phyloP scores from a whole-genome alignment of 37 sponge, comb jelly and placozoan species.

The Ephydatia muelleri region DNA sequence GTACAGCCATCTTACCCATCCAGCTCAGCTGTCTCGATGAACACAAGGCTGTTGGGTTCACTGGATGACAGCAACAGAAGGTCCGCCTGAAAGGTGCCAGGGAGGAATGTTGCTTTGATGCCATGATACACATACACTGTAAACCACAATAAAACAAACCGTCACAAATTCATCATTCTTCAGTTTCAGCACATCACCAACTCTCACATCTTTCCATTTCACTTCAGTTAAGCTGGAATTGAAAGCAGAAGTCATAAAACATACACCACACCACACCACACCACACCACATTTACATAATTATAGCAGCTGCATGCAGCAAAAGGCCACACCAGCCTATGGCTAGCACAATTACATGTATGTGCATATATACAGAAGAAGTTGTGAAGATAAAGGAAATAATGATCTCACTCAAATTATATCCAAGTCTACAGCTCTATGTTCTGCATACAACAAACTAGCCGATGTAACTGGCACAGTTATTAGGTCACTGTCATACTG shows the following conservation, averaged over 20 bases:
- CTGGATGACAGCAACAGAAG: conserved; percentile 84
- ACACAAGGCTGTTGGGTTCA: conserved; percentile 89
- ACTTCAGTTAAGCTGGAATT: conserved; percentile 11
- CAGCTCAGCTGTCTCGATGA: conserved; percentile 97
- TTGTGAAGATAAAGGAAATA: no score
- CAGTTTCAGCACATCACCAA: conserved; percentile 80
- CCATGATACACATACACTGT: background rate
- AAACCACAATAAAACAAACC: conserved; percentile 49
- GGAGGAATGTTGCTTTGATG: background rate
- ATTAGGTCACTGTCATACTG: no score
- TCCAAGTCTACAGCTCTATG: no score
- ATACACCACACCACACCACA: background rate
- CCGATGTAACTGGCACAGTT: no score
- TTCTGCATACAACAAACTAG: no score
- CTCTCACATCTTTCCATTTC: conserved; percentile 78
- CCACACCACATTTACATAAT: background rate
- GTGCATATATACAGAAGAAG: no score
- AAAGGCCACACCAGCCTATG: no score
- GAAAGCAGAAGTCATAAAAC: background rate
- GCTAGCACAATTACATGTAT: no score
- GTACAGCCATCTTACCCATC: conserved; percentile 80
- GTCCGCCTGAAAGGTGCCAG: conserved; percentile 65
- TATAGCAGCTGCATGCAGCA: background rate
- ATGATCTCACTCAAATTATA: no score
- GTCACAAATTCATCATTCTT: conserved; percentile 90